These are phyloP conservation scores for Drosophila erecta DNA, from an alignment of 1,140 invertebrate species.

Conservation along the genomic window DNA sequence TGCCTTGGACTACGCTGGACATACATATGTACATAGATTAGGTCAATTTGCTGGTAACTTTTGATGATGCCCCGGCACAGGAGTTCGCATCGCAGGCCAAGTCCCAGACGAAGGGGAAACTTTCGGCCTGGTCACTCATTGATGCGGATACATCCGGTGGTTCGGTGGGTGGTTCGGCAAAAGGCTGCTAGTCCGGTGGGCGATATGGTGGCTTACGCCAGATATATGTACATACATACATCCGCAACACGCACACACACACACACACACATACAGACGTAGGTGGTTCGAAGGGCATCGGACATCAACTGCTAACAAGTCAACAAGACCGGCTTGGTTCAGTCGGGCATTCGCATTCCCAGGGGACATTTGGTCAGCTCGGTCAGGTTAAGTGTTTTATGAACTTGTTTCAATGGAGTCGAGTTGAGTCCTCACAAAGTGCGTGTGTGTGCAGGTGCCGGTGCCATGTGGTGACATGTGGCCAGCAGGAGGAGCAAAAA, in stretches of 20 bases:
- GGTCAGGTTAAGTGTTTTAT: constrained; percentile 82
- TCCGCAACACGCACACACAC: background rate
- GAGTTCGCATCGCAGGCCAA: constrained; percentile 36
- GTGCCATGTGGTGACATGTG: constrained; percentile 73
- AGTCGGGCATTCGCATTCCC: constrained; percentile 46
- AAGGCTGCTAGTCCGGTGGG: background rate
- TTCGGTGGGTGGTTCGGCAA: background rate
- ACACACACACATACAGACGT: background rate
- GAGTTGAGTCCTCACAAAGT: constrained; percentile 50
- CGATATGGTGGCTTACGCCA: background rate
- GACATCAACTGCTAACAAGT: constrained; percentile 71
- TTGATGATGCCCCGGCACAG: constrained; percentile 46
- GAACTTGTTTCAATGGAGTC: constrained; percentile 82
- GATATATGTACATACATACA: background rate
- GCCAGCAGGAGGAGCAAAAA: constrained; percentile 25
- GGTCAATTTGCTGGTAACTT: constrained; percentile 64
- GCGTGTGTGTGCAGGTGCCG: constrained; percentile 31
- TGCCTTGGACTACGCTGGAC: constrained; percentile 7
- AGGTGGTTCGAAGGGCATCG: background rate
- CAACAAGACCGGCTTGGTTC: constrained; percentile 44
- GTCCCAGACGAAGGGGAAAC: constrained; percentile 41
- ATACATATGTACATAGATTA: constrained; percentile 46
- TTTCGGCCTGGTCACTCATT: constrained; percentile 66
- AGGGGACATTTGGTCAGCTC: constrained; percentile 65
- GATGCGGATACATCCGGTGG: constrained; percentile 75